Conservation (phyloP, 2,888 invertebrate genomes). For the Epiblema foenella region DNA sequence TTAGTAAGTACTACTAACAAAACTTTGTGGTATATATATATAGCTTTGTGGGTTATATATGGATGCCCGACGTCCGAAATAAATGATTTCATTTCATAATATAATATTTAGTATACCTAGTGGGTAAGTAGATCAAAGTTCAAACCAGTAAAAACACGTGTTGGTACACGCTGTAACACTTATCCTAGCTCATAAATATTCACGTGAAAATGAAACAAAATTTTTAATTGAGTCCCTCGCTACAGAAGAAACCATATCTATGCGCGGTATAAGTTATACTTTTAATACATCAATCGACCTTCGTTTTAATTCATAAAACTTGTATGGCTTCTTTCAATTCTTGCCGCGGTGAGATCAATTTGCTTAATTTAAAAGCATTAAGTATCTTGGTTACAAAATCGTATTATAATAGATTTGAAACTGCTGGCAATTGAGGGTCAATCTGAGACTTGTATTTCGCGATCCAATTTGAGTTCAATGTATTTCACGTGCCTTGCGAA, state of each 20-base stretch:
- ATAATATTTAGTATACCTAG: no score
- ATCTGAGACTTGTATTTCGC: background rate
- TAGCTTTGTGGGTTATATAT: no score
- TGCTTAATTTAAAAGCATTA: conserved; percentile 12
- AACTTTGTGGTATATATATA: no score
- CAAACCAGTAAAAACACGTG: no score
- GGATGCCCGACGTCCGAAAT: no score
- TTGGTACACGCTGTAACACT: background rate
- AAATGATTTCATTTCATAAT: no score
- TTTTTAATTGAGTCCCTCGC: conserved; percentile 8
- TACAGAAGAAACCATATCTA: conserved; percentile 18
- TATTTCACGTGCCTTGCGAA: no score
- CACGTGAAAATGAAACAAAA: background rate
- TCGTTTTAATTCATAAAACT: conserved; percentile 28
- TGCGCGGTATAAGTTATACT: background rate
- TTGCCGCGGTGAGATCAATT: conserved; percentile 15
- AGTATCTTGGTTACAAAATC: conserved; percentile 19
- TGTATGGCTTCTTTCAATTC: conserved; percentile 29
- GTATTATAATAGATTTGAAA: conserved; percentile 6
- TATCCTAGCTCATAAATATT: background rate
- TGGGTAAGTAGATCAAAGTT: no score
- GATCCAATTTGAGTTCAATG: background rate
- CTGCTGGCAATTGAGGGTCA: background rate
- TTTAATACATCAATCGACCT: conserved; percentile 32
- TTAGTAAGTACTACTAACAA: no score